These are phyloP conservation scores for Sinelater perroti DNA, from an alignment of 2,888 invertebrate genomes.

Conservation along the genomic window DNA sequence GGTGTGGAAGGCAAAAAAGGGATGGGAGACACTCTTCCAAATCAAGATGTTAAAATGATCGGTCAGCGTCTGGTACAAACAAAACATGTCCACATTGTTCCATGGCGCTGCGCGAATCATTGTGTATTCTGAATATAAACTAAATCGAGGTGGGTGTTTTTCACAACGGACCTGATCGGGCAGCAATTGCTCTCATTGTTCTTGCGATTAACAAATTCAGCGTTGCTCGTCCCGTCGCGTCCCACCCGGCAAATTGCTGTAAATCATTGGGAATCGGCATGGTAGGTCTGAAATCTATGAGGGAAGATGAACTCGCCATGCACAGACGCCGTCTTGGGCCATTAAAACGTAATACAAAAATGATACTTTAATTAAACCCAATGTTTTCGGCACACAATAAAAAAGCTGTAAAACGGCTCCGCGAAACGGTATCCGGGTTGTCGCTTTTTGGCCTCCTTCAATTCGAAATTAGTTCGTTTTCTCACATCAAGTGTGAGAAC, in stretches of 20 bases:
- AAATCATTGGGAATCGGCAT: too few species aligned
- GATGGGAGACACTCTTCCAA: too few species aligned
- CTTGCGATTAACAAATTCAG: slow-evolving; percentile 15
- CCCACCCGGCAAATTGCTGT: neutral
- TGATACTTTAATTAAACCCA: slow-evolving; percentile 11
- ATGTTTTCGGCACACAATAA: slow-evolving; percentile 6
- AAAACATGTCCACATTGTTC: slow-evolving; percentile 15
- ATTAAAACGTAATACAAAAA: slow-evolving; percentile 5
- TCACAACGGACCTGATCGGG: slow-evolving; percentile 9
- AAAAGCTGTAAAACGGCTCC: slow-evolving; percentile 24
- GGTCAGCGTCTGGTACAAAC: slow-evolving; percentile 4
- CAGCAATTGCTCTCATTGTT: slow-evolving; percentile 18
- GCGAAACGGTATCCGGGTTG: slow-evolving; percentile 18
- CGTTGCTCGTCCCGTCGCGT: neutral
- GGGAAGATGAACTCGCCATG: too few species aligned
- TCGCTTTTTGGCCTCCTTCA: slow-evolving; percentile 19
- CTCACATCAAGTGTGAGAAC: slow-evolving; percentile 22
- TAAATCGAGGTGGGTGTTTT: slow-evolving; percentile 17
- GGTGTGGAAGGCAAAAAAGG: too few species aligned
- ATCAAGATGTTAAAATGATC: slow-evolving; percentile 21
- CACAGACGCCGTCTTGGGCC: too few species aligned
- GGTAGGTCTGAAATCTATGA: too few species aligned
- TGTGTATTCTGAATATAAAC: slow-evolving; percentile 21
- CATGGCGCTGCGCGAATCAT: slow-evolving; percentile 14
- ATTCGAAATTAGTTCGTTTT: slow-evolving; percentile 18